Percentiles rank a stretch among this genome's conserved stretches.
Conservation (phyloP, 2,113 vertebrate species). For the Cercopithecus mona region DNA sequence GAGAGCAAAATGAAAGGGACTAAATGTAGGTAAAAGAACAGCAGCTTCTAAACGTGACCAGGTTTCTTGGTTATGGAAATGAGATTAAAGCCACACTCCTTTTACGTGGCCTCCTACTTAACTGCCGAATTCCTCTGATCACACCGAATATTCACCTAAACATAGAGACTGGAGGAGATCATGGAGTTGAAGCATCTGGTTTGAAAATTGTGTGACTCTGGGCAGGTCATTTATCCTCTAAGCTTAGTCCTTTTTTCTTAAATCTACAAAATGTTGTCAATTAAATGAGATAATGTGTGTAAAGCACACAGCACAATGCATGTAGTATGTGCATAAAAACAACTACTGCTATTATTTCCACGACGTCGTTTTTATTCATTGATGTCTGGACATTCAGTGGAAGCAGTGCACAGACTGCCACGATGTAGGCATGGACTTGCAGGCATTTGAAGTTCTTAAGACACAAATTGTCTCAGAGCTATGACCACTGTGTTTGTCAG, state of each 20-base stretch:
- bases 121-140: background rate
- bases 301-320: background rate
- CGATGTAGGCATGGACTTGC: too few relatives aligned
- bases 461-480: background rate
- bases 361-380: background rate
- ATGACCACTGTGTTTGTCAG: background rate
- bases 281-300: background rate
- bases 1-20: background rate
- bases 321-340: background rate
- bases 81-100: background rate
- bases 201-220: background rate
- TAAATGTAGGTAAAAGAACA: conserved; percentile 28
- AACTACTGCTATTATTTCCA: background rate
- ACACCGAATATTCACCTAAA: background rate
- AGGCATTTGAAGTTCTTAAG: background rate
- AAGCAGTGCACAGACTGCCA: background rate
- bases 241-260: background rate
- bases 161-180: background rate
- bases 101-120: background rate
- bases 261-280: background rate
- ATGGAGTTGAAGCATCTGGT: background rate
- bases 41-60: conserved; percentile 6
- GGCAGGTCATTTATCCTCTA: background rate
- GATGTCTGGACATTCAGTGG: background rate
- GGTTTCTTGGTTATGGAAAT: background rate